Evolutionary conservation across 2,888 invertebrate genomes (phyloP).

Genomic region (Chrysolina oricalcia): DNA sequence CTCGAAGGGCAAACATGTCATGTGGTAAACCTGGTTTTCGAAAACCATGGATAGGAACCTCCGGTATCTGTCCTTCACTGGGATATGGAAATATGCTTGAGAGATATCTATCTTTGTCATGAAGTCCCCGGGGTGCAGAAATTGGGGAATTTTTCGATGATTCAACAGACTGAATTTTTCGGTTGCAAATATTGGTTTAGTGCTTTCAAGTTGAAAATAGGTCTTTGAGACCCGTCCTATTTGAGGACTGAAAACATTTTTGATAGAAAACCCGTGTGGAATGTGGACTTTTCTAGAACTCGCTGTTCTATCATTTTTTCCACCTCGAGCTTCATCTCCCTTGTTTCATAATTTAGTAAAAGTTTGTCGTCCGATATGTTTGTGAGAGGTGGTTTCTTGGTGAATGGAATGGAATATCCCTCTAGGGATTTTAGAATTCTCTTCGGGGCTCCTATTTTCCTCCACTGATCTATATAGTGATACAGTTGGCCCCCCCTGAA

Average conservation of each 20-base stretch:
- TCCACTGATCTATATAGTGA: too few species aligned
- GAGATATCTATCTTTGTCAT: conserved; percentile 51
- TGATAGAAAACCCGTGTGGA: conserved; percentile 41
- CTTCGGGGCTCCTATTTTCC: too few species aligned
- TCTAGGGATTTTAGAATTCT: too few species aligned
- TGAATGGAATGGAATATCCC: too few species aligned
- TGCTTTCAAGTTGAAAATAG: conserved; percentile 46
- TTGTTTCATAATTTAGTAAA: too few species aligned
- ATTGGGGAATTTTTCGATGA: conserved; percentile 42
- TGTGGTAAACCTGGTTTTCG: too few species aligned
- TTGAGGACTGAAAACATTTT: conserved; percentile 45
- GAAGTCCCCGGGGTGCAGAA: conserved; percentile 49
- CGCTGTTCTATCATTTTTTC: too few species aligned
- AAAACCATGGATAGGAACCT: conserved; percentile 44
- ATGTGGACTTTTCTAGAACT: too few species aligned
- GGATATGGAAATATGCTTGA: conserved; percentile 54
- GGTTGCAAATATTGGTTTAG: conserved; percentile 42
- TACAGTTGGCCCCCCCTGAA: too few species aligned
- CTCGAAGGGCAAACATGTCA: conserved; percentile 58
- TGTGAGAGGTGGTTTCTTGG: too few species aligned
- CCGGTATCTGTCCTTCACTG: conserved; percentile 40
- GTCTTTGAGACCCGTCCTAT: conserved; percentile 36
- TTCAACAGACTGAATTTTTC: conserved; percentile 47
- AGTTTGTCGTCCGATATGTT: too few species aligned
- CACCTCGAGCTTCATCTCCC: too few species aligned